Conservation (phyloP, 2,113 vertebrate genomes). For the Toxostoma redivivum region DNA sequence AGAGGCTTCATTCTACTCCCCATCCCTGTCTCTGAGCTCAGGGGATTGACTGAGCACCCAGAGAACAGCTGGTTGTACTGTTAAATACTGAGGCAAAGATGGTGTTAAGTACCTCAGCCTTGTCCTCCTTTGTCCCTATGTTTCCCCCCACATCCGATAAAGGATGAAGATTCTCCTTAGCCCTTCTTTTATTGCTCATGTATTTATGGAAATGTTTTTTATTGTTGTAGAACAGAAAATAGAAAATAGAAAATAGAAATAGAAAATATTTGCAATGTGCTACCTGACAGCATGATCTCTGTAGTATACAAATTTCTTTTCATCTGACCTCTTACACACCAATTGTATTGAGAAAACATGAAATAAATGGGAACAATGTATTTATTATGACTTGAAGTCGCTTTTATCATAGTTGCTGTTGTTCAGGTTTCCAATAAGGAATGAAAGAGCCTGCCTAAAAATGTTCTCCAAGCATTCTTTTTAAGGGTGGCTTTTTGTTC, state of each 20-base stretch:
- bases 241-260: not conserved
- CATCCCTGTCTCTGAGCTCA: not conserved
- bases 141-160: not conserved
- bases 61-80: not conserved
- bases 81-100: not conserved
- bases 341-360: constrained; percentile 10
- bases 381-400: constrained; percentile 18
- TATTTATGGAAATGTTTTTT: not conserved
- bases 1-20: not conserved
- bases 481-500: not conserved
- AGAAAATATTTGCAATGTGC: constrained; percentile 18
- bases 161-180: not conserved
- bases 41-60: not conserved
- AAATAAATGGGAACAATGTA: constrained; percentile 18
- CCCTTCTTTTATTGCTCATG: not conserved
- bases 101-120: not conserved
- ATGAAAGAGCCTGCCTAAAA: not conserved
- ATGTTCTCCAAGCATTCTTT: not conserved
- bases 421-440: not conserved
- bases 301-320: not conserved
- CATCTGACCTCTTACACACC: not conserved
- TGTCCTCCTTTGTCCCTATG: not conserved
- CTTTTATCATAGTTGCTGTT: not conserved
- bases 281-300: constrained; percentile 8
- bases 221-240: not conserved